Conservation (phyloP, 2,888 invertebrate species). For the Caenorhabditis afra region DNA sequence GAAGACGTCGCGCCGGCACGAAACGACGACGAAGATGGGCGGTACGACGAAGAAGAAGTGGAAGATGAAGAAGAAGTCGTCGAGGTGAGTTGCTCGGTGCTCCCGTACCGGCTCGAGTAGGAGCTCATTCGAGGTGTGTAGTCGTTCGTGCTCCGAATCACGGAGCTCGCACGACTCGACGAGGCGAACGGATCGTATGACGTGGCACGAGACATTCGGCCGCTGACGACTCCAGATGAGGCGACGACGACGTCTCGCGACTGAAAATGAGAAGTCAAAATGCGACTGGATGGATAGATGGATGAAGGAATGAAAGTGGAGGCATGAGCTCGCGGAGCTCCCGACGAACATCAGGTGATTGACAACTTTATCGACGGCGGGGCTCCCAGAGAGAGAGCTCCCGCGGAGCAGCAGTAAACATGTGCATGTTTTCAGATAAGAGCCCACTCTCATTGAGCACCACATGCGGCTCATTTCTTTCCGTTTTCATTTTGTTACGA, state of each 20-base stretch:
- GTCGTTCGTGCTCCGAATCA: conserved; percentile 18
- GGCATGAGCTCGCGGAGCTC: not conserved
- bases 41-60: conserved; percentile 35
- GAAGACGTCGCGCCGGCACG: conserved; percentile 26
- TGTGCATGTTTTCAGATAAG: conserved; percentile 18
- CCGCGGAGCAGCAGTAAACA: conserved; percentile 29
- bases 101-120: conserved; percentile 33
- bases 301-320: too few relatives aligned
- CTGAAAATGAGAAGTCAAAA: conserved; percentile 24
- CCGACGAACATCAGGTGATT: conserved; percentile 41
- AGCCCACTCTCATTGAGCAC: not conserved
- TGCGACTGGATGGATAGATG: too few relatives aligned
- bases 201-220: conserved; percentile 60
- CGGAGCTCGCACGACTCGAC: conserved; percentile 33
- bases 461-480: not conserved
- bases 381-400: not conserved
- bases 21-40: conserved; percentile 41
- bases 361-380: conserved; percentile 37
- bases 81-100: conserved; percentile 48
- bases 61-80: too few relatives aligned
- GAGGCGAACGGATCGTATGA: conserved; percentile 63
- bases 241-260: conserved; percentile 29
- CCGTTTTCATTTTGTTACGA: not conserved
- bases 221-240: not conserved
- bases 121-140: conserved; percentile 14